These are phyloP conservation scores for Hypolimnas misippus DNA, from an alignment of 2,888 invertebrate genomes.

Conservation along the genomic window DNA sequence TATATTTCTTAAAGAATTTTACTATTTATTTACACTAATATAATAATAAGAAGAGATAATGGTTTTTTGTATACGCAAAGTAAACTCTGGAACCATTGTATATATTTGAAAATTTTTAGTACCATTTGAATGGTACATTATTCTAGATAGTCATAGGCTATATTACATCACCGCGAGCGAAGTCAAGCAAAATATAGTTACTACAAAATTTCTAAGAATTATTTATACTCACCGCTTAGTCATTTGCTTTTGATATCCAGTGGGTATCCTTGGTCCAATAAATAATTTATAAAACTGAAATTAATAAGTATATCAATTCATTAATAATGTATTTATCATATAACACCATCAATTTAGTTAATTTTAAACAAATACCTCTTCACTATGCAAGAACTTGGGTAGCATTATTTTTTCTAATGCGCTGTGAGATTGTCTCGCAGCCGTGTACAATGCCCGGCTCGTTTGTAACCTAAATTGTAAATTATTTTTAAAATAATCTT, in stretches of 20 bases:
- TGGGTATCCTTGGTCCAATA: slow-evolving; percentile 86
- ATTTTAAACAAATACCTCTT: slow-evolving; percentile 84
- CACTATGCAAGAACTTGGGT: slow-evolving; percentile 92
- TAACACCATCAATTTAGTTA: not conserved
- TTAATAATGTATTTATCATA: not conserved
- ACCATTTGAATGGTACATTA: too few species aligned
- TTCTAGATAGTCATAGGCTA: too few species aligned
- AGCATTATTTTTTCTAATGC: slow-evolving; percentile 89
- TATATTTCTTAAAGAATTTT: too few species aligned
- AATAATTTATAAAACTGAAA: slow-evolving; percentile 89
- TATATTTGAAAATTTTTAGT: too few species aligned
- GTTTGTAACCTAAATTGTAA: slow-evolving; percentile 85
- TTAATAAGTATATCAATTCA: slow-evolving; percentile 10
- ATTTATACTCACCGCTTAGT: slow-evolving; percentile 77
- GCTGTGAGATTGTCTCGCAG: slow-evolving; percentile 90
- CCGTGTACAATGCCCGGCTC: slow-evolving; percentile 90
- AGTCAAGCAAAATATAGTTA: too few species aligned
- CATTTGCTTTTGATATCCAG: slow-evolving; percentile 81
- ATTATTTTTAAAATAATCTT: slow-evolving; percentile 12
- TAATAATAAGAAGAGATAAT: too few species aligned
- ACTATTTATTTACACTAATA: too few species aligned
- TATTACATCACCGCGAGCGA: too few species aligned
- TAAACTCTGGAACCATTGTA: too few species aligned
- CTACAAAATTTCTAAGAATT: too few species aligned
- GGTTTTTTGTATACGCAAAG: too few species aligned